Base-by-base conservation (phyloP, 2,113 vertebrate genomes). In the Choloepus hoffmanni region DNA sequence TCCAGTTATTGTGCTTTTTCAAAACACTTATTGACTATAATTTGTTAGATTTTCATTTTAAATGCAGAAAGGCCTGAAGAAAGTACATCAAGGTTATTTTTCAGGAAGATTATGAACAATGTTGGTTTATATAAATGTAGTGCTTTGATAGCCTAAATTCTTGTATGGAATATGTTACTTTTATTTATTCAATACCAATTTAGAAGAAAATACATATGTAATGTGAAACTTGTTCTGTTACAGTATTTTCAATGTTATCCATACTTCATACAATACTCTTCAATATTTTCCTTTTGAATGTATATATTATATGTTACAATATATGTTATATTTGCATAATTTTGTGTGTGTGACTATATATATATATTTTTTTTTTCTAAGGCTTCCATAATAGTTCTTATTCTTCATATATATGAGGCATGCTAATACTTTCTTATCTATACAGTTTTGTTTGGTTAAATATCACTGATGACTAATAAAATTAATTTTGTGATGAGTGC, bases 1-100 rank as follows among this genome's bases (percentile, higher is more conserved):
- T 97, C 11, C 33, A 79, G 53, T 93, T 98, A 96, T 90, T 74
- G 53, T 23, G 9, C 81, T 40, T 97, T 97, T 28, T 91, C 92
- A 97, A 97, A 92, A 90, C 89, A 43, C 7, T 96, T 95, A 90
- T 55, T 95, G 92, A 94, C 30, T 84, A 45, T 68, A 95, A 97
- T 97, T 97, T 97, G 3, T 87, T 97, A 68, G 76, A 92, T 95
- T 97, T 96, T 62, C 90, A 68, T 50, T 96, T 96, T 89, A 92
- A 98, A 94, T 36, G 65, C 28, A 84, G n/a, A 92, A 74, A 89
- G 30, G 9, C 28, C 11, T 81, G 9, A 26, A 73, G 45, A 95
- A 88, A 85, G 26, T 53, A 53, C 1, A 79, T 23, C 10, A 53
- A 55, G 24, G 0, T 63, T 88, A 86, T 88, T 90, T 55, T 83